These are phyloP conservation scores for Hydriomena furcata DNA, from an alignment of 2,888 invertebrate species.

Conservation along the genomic window DNA sequence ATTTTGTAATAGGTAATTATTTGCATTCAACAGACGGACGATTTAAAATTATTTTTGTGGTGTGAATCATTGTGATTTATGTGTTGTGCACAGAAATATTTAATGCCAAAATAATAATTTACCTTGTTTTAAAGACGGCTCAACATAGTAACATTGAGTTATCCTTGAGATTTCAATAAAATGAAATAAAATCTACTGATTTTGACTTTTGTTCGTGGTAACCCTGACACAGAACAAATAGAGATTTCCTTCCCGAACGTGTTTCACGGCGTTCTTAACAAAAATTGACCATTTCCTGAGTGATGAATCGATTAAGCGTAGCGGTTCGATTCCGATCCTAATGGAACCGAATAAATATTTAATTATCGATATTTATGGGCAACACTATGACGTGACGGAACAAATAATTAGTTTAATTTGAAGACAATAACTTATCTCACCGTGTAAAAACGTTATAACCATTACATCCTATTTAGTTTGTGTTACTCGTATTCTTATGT, in stretches of 20 bases:
- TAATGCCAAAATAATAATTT: too few relatives aligned
- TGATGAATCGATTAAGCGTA: slow-evolving; percentile 73
- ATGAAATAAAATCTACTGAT: too few relatives aligned
- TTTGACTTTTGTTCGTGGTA: slow-evolving; percentile 35
- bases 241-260: slow-evolving; percentile 67
- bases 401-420: slow-evolving; percentile 65
- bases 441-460: slow-evolving; percentile 11
- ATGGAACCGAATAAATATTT: slow-evolving; percentile 80
- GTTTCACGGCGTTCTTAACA: slow-evolving; percentile 68
- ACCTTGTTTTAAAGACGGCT: too few relatives aligned
- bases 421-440: slow-evolving; percentile 37
- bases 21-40: too few relatives aligned
- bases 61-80: too few relatives aligned
- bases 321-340: slow-evolving; percentile 66
- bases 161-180: too few relatives aligned
- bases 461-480: too few relatives aligned
- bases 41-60: too few relatives aligned
- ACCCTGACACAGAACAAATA: slow-evolving; percentile 59
- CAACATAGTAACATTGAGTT: too few relatives aligned
- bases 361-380: slow-evolving; percentile 74
- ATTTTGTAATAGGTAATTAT: too few relatives aligned
- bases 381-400: slow-evolving; percentile 67
- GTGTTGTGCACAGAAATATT: too few relatives aligned
- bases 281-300: slow-evolving; percentile 71
- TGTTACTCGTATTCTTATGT: too few relatives aligned